Conservation (phyloP, 2,113 vertebrate genomes). For the Catharus bicknelli region DNA sequence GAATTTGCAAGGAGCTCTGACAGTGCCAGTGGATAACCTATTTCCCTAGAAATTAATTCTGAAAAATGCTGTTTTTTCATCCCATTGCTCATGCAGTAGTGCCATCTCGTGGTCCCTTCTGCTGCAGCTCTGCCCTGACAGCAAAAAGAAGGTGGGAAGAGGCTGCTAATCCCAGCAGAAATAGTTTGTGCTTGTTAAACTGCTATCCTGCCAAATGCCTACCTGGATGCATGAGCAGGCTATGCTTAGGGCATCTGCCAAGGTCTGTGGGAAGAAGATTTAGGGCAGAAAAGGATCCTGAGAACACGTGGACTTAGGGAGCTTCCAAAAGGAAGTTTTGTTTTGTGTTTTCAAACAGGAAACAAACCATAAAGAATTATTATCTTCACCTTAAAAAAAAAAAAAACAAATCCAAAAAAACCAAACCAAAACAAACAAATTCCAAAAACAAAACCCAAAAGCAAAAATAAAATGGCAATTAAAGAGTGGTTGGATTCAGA, state of each 20-base stretch:
- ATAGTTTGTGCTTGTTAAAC: not conserved
- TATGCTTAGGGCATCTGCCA: not conserved
- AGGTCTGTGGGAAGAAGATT: not conserved
- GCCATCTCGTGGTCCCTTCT: constrained; percentile 66
- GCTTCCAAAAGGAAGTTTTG: not conserved
- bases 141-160: not conserved
- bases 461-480: not conserved
- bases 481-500: not conserved
- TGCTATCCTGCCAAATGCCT: not conserved
- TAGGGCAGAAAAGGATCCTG: not conserved
- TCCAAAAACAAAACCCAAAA: not conserved
- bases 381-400: not conserved
- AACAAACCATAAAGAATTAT: not conserved
- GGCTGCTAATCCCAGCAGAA: not conserved
- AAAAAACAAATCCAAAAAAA: not conserved
- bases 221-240: not conserved
- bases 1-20: not conserved
- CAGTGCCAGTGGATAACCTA: not conserved
- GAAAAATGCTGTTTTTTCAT: rapidly evolving
- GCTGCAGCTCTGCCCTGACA: not conserved
- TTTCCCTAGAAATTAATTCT: not conserved
- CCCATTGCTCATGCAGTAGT: constrained; percentile 33
- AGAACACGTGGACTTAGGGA: not conserved
- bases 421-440: not conserved
- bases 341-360: not conserved